Evolutionary conservation across 1,140 invertebrate species (phyloP), one percentile per base, ranked within the genome.

Genomic region (Lepidurus couesii): DNA sequence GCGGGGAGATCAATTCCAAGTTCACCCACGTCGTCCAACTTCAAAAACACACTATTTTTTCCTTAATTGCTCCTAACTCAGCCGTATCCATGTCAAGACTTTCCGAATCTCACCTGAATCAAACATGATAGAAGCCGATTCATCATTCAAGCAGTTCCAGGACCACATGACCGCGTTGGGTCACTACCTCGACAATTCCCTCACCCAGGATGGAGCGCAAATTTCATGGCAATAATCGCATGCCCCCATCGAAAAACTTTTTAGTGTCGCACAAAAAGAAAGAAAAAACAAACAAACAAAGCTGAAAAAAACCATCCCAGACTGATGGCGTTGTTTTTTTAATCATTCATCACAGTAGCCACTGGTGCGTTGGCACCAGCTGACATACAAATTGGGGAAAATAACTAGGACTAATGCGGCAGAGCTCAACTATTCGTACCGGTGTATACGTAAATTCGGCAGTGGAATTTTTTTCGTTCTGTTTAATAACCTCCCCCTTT

Each of bases 381-480:
- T 13, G 13, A 16, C 21, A 65, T 65, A 65, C 53, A 13, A 21
- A 65, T 65, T 65, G 53, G 53, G 53, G 13, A 65, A 65, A 65
- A 65, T 16, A 65, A 65, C 53, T 21, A 65, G 53, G 21, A 65
- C 53, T 65, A 65, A 13, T 16, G 53, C 53, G 53, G 53, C 53
- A 65, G 53, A 65, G 53, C 53, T 65, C 53, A 65, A 65, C 53
- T 65, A 65, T 65, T 65, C 53, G 21, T 65, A 65, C 53, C 53
- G 53, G 53, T 21, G 53, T 65, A 65, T 65, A 65, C 53, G 53
- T 65, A 65, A 34, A 65, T 65, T 65, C 53, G 53, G 53, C 53
- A 65, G 53, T 65, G 53, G 53, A 65, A 65, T 65, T 65, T 65
- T 65, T 47, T 5, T 16, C 16, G 21, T 65, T 65, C 47, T 65